phyloP scores from a whole-genome alignment of 2,113 vertebrate species.

The Phoxinus phoxinus region DNA sequence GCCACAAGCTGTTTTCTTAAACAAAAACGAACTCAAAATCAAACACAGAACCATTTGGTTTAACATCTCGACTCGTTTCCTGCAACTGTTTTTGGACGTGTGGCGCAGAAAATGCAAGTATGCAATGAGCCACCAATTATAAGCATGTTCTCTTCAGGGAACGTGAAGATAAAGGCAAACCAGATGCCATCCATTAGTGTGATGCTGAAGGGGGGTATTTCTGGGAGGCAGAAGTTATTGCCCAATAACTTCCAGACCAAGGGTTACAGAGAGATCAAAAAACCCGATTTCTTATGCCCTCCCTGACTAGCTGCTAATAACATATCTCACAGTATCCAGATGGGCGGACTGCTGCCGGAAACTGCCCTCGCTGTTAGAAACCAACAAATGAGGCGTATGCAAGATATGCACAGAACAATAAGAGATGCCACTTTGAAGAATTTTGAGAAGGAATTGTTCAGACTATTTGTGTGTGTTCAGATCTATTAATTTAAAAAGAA shows the following conservation, averaged over 20 bases:
- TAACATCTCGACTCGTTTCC: background rate
- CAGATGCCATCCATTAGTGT: slow-evolving; percentile 69
- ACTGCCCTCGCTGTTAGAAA: slow-evolving; percentile 11
- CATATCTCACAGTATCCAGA: slow-evolving; percentile 61
- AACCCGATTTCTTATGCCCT: slow-evolving; percentile 58
- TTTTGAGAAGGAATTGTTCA: background rate
- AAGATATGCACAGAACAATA: background rate
- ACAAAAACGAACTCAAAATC: background rate
- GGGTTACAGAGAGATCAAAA: slow-evolving; percentile 63
- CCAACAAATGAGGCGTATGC: slow-evolving; percentile 42
- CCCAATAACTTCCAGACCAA: slow-evolving; percentile 70
- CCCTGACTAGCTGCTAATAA: slow-evolving; percentile 57
- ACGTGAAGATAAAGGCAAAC: slow-evolving; percentile 59
- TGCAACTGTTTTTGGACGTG: slow-evolving; percentile 27
- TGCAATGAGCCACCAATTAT: slow-evolving; percentile 33
- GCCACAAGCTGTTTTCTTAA: background rate
- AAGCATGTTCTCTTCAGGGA: slow-evolving; percentile 40
- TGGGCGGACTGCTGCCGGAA: slow-evolving; percentile 51
- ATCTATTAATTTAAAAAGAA: background rate
- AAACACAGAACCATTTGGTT: background rate
- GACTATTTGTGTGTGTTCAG: background rate
- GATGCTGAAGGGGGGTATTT: slow-evolving; percentile 54
- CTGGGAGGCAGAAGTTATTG: slow-evolving; percentile 52
- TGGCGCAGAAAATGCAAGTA: slow-evolving; percentile 11
- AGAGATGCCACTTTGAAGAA: background rate